Percentiles rank a stretch among this genome's conserved stretches.
phyloP scores from a whole-genome alignment of 2,113 vertebrate genomes.

The Salvator merianae region DNA sequence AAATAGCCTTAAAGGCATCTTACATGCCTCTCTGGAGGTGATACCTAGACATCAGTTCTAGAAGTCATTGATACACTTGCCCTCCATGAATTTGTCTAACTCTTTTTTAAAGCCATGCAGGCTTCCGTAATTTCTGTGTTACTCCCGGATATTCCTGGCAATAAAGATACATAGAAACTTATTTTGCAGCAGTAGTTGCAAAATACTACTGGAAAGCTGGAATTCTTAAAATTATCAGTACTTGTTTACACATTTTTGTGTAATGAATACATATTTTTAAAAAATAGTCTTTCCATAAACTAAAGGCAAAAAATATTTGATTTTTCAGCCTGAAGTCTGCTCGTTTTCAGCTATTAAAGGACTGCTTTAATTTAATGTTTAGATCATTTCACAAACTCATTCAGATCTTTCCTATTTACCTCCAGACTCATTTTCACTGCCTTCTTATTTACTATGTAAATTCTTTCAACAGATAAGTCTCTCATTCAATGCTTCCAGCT shows the following conservation, averaged over 20 bases:
- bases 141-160: background rate
- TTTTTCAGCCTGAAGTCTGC: background rate
- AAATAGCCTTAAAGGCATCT: too few species aligned
- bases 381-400: slow-evolving; percentile 34
- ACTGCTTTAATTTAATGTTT: slow-evolving; percentile 42
- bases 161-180: background rate
- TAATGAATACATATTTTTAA: background rate
- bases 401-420: slow-evolving; percentile 50
- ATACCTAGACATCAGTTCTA: too few species aligned
- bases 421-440: slow-evolving; percentile 28
- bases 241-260: too few species aligned
- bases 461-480: slow-evolving; percentile 52
- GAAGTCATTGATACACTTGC: too few species aligned
- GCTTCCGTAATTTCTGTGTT: background rate
- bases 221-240: background rate
- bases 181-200: background rate
- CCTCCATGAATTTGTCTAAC: too few species aligned
- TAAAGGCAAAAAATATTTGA: background rate
- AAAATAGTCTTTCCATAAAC: background rate
- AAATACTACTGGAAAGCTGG: background rate
- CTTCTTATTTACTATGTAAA: slow-evolving; percentile 55
- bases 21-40: too few species aligned
- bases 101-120: too few species aligned
- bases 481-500: slow-evolving; percentile 44
- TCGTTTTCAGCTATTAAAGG: slow-evolving; percentile 41